phyloP scores from a whole-genome alignment of 2,113 vertebrate genomes.

The Perca flavescens region DNA sequence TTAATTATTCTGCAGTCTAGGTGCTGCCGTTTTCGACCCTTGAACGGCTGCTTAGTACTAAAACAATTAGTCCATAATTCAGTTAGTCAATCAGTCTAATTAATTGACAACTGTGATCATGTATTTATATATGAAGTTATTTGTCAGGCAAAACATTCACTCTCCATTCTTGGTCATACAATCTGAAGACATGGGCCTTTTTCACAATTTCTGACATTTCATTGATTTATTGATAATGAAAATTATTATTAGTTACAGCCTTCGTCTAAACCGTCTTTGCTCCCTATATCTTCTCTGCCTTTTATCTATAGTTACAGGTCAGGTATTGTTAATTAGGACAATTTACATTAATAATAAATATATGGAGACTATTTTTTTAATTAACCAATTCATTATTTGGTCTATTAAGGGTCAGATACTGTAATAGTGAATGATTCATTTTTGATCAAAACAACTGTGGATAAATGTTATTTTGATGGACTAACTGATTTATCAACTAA shows the following conservation, averaged over 20 bases:
- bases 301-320: too few species aligned
- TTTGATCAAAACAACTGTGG: not conserved
- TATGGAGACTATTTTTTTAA: not conserved
- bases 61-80: not conserved
- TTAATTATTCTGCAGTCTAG: not conserved
- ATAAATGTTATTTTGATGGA: not conserved
- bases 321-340: not conserved
- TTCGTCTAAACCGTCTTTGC: not conserved
- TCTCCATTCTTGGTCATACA: too few species aligned
- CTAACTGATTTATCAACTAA: too few species aligned
- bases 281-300: not conserved
- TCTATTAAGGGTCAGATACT: too few species aligned
- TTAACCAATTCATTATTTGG: too few species aligned
- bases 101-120: not conserved
- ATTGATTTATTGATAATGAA: not conserved
- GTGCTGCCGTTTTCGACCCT: not conserved
- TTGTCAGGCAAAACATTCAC: not conserved
- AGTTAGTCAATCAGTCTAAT: not conserved
- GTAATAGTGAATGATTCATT: too few species aligned
- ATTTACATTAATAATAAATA: not conserved
- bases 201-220: too few species aligned
- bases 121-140: not conserved
- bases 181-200: too few species aligned
- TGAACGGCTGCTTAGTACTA: not conserved
- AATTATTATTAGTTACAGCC: not conserved